Base-by-base conservation (phyloP, 1,140 invertebrate species). In the Wasmannia auropunctata region DNA sequence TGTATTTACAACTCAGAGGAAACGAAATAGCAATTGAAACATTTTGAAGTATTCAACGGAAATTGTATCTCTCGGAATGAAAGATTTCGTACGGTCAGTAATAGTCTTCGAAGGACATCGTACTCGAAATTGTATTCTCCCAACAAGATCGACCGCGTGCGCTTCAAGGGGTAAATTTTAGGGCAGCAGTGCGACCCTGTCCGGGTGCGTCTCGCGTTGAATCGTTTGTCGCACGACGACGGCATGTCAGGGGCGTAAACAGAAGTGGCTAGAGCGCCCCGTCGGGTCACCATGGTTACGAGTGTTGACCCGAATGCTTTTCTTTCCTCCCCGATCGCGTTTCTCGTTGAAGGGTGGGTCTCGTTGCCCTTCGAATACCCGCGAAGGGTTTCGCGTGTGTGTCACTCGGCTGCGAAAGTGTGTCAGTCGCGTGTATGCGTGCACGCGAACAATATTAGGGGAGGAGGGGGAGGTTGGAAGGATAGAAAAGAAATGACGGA, bases 241-340 rank as follows among this genome's bases (percentile, higher is more conserved):
- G 43, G 31, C 40, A 69, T 25, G 49, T 86, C 85, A 90, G 70
- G 86, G 54, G 37, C 62, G 85, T 87, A 87, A 60, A 70, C 60
- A 75, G 31, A 77, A 4, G 37, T 40, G 34, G 40, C 56, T 34
- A 56, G 58, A 63, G 37, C 65, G 76, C 54, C 80, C 67, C 3
- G 28, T 14, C 51, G 34, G 46, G 89, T 91, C 62, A 72, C 89
- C 91, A 93, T 94, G 91, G 81, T 86, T 91, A 94, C 93, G 92
- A 90, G 86, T 93, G 92, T 94, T 94, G 93, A 94, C 93, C 93
- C 91, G 76, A 86, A 77, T 75, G 46, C 69, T 91, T 67, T 83
- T 62, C 84, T 81, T 80, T 85, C 81, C 77, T 74, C 46, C 70
- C 58, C 37, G 69, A 46, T 58, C 65, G 56, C 49, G 54, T 40